Conservation (phyloP, 2,797 vertebrate species). For the Emys orbicularis region DNA sequence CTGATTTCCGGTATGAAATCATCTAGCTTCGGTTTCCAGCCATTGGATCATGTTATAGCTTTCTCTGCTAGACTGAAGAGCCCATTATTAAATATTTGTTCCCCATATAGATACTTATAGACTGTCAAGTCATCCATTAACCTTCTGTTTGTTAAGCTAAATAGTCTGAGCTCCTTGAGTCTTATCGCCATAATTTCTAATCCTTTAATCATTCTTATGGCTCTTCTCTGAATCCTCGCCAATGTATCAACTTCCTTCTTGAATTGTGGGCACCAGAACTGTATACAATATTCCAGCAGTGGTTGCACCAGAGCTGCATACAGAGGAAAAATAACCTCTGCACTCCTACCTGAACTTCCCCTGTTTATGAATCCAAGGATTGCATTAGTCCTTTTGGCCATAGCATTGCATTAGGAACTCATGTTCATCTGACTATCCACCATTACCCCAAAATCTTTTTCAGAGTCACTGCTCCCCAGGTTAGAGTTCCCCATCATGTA, state of each 20-base stretch:
- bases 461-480: too few species aligned
- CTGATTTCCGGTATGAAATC: neutral
- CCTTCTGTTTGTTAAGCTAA: neutral
- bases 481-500: too few species aligned
- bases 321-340: too few species aligned
- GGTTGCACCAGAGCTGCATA: too few species aligned
- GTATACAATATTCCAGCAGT: neutral
- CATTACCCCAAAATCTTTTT: too few species aligned
- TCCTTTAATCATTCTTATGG: neutral
- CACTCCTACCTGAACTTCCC: too few species aligned
- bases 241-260: neutral
- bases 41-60: neutral
- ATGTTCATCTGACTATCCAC: too few species aligned
- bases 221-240: neutral
- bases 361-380: too few species aligned
- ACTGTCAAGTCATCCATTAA: too few species aligned
- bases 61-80: neutral
- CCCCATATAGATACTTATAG: neutral
- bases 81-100: neutral
- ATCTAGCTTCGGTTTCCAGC: neutral
- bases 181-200: neutral
- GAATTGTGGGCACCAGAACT: neutral
- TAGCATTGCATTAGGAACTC: too few species aligned
- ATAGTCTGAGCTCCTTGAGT: neutral
- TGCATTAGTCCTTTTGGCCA: too few species aligned